Conservation (phyloP, 2,113 vertebrate genomes). For the Galeopterus variegatus region DNA sequence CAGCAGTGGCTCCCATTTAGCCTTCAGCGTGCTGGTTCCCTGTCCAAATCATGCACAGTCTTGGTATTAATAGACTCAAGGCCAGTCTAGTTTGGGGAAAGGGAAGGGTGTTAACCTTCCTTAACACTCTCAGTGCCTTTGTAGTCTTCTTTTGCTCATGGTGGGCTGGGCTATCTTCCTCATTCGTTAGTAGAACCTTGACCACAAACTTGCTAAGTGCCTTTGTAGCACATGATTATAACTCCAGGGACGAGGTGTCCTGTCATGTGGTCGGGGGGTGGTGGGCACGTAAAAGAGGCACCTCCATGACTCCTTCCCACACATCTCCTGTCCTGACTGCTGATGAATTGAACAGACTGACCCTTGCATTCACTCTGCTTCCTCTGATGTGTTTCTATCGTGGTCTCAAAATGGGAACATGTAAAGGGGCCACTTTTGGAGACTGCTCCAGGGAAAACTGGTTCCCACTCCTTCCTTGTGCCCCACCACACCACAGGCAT, state of each 20-base stretch:
- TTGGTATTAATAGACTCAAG: neutral
- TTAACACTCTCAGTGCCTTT: neutral
- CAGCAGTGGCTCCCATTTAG: neutral
- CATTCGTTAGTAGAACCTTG: neutral
- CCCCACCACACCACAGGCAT: accelerated
- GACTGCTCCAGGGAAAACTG: neutral
- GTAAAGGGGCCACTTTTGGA: neutral
- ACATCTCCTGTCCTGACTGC: neutral
- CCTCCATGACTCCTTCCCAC: neutral
- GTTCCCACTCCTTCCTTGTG: neutral
- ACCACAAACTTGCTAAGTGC: neutral
- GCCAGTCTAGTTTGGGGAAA: neutral
- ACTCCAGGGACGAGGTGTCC: neutral
- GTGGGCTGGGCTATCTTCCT: neutral
- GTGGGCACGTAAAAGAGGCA: neutral
- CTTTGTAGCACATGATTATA: neutral
- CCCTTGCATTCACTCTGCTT: neutral
- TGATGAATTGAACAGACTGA: neutral
- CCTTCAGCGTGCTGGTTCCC: neutral
- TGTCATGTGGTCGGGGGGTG: accelerated
- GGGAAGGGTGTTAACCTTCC: neutral
- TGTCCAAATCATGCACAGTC: neutral
- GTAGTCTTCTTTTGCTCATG: neutral
- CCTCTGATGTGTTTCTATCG: neutral
- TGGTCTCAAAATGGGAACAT: neutral